A percentile compares a stretch with the other conserved stretches of the same genome.
phyloP scores from a whole-genome alignment of 2,797 vertebrate species.

The Takifugu ocellatus region DNA sequence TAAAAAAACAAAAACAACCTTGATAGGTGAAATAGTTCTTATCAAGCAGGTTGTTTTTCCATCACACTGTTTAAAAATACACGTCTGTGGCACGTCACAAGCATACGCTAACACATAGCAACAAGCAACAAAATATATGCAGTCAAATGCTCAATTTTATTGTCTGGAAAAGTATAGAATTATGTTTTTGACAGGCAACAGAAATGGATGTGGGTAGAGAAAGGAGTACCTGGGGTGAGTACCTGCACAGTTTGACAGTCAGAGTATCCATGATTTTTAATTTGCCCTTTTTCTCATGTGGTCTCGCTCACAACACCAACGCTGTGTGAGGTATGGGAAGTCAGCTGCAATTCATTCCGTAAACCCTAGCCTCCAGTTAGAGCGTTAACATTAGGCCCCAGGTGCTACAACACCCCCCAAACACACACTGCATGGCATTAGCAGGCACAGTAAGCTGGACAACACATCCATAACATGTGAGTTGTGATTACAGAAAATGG shows the following conservation, averaged over 20 bases:
- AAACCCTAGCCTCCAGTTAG: constrained; percentile 93
- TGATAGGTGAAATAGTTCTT: too few species aligned
- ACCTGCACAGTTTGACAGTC: constrained; percentile 99
- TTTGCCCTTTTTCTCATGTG: constrained; percentile 97
- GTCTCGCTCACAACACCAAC: constrained; percentile 99
- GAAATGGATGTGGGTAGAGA: constrained; percentile 99
- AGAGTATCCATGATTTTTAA: constrained; percentile 99
- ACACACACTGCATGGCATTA: constrained; percentile 89
- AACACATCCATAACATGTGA: constrained; percentile 75
- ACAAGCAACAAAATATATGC: constrained; percentile 20
- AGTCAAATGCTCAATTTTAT: constrained; percentile 54
- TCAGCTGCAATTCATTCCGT: constrained; percentile 99
- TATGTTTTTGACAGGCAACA: constrained; percentile 88
- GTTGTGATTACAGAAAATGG: constrained; percentile 39
- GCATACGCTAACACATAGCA: constrained; percentile 29
- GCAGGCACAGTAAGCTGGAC: constrained; percentile 79
- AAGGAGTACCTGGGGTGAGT: constrained; percentile 99
- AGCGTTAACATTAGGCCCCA: constrained; percentile 73
- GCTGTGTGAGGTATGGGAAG: constrained; percentile 99
- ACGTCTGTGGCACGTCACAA: constrained; percentile 17
- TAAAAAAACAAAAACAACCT: too few species aligned
- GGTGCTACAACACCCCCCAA: constrained; percentile 89
- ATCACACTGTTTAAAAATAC: too few species aligned
- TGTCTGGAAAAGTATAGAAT: constrained; percentile 51
- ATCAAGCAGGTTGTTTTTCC: too few species aligned